Base-by-base conservation (phyloP, 2,888 invertebrate genomes). In the Drosophila algonquin region DNA sequence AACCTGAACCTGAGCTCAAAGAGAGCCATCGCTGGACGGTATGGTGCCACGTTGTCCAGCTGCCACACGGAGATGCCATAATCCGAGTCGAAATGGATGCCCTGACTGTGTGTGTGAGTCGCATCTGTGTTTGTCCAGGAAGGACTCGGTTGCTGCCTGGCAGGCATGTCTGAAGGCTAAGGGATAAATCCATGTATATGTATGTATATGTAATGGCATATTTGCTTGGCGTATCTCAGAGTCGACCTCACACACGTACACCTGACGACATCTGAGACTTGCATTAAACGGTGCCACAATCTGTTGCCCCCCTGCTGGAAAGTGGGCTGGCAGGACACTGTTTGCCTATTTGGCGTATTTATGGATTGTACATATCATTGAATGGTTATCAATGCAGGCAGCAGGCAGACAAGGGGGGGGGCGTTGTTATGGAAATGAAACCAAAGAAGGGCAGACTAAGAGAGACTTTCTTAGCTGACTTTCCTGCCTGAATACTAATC, bases 321-420 rank as follows among this genome's bases (percentile, higher is more conserved):
- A 63, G 48, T 24, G 24, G 21, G 21, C 3, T 21, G 21, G 21
- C n/a, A 32, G 45, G 16, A 44, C 21, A 48, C 50, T 58, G 51
- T 57, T 57, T 60, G 46, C 60, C 35, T 44, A 60, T 50, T 75
- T 65, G 63, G 48, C 75, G 59, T 58, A 75, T 75, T 75, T 75
- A 62, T 54, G 58, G 40, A 2, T 6, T 14, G 14, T n/a, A 40
- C 46, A 47, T 55, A 63, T 62, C 56, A 70, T 75, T 70, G 59
- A 62, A 44, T 35, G 59, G 52, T 56, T 74, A 64, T 62, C 57
- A 32, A 45, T 46, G 59, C 48, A 48, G 56, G 24, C 45, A 35
- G 52, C 51, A n/a, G 27, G 21, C 21, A 21, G 3, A 21, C 1
- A 21, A 21, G 21, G 21, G 21, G 2, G 21, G 21, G n/a, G n/a